Percentiles rank a stretch among this genome's conserved stretches.
These are phyloP conservation scores for Diorhabda sublineata DNA, from an alignment of 1,140 invertebrate genomes.

Conservation along the genomic window DNA sequence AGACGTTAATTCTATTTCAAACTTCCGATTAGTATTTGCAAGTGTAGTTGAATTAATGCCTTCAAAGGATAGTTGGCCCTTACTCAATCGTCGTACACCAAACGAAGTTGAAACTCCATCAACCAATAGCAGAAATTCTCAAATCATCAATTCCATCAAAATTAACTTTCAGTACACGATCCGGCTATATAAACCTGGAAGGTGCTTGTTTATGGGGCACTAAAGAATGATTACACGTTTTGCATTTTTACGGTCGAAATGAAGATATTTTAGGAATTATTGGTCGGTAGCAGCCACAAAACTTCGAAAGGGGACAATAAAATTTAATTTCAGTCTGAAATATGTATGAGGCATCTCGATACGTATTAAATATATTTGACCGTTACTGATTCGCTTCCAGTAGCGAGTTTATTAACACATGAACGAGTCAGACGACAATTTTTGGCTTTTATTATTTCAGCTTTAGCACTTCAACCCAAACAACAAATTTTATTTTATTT, in stretches of 20 bases:
- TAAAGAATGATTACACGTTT: conserved; percentile 17
- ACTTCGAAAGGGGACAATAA: conserved; percentile 1
- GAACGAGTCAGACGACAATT: too few relatives aligned
- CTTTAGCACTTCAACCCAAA: too few relatives aligned
- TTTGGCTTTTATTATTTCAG: too few relatives aligned
- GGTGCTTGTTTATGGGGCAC: conserved; percentile 9
- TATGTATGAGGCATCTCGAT: conserved; percentile 10
- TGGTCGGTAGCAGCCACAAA: conserved; percentile 5
- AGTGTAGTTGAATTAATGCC: not conserved
- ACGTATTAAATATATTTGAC: not conserved
- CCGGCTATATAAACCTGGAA: conserved; percentile 5
- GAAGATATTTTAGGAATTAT: conserved; percentile 16
- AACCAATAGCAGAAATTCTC: not conserved
- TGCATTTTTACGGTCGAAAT: conserved; percentile 13
- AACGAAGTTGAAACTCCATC: conserved; percentile 2
- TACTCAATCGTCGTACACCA: not conserved
- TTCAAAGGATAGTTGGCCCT: not conserved
- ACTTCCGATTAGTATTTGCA: not conserved
- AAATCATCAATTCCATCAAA: conserved; percentile 2
- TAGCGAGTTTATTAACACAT: too few relatives aligned
- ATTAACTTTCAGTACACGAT: conserved; percentile 2
- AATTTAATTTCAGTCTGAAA: conserved; percentile 12
- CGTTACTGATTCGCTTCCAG: not conserved
- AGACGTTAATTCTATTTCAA: not conserved
- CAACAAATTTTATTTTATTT: too few relatives aligned